Evolutionary conservation across 2,888 invertebrate genomes (phyloP).

Genomic region (Aethes cnicana): DNA sequence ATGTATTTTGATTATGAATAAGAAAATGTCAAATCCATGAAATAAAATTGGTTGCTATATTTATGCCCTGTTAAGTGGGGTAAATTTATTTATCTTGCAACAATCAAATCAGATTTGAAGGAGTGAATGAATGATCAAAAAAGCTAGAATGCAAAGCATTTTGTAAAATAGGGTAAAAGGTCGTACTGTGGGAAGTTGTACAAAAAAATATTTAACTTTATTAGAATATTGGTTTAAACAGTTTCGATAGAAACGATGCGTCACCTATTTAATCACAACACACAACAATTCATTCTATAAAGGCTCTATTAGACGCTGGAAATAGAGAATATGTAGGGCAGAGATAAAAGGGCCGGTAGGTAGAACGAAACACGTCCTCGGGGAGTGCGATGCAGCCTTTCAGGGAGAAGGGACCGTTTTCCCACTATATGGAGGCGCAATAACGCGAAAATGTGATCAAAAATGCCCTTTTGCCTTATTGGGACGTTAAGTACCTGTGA

Average conservation of each 20-base stretch:
- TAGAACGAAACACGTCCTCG: conserved; percentile 22
- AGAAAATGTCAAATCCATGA: conserved; percentile 17
- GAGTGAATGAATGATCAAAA: neutral
- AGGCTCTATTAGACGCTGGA: conserved; percentile 19
- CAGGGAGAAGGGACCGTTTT: conserved; percentile 8
- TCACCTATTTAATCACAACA: conserved; percentile 10
- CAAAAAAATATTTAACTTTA: no score
- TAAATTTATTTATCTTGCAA: conserved; percentile 1
- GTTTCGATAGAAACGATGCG: neutral
- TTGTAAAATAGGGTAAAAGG: conserved; percentile 3
- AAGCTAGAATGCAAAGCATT: neutral
- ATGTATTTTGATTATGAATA: conserved; percentile 25
- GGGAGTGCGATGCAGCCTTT: conserved; percentile 18
- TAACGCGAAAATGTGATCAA: conserved; percentile 27
- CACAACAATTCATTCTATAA: conserved; percentile 7
- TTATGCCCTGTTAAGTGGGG: neutral
- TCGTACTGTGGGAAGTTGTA: neutral
- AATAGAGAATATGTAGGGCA: conserved; percentile 23
- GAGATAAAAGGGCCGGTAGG: conserved; percentile 18
- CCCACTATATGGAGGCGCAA: conserved; percentile 22
- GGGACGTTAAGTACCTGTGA: conserved; percentile 9
- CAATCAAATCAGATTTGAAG: neutral
- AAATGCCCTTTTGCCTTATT: conserved; percentile 19
- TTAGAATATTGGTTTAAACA: no score
- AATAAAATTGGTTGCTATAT: neutral